Evolutionary conservation across 2,113 vertebrate genomes (phyloP), one percentile per base, ranked within the genome.

Genomic region (human): DNA sequence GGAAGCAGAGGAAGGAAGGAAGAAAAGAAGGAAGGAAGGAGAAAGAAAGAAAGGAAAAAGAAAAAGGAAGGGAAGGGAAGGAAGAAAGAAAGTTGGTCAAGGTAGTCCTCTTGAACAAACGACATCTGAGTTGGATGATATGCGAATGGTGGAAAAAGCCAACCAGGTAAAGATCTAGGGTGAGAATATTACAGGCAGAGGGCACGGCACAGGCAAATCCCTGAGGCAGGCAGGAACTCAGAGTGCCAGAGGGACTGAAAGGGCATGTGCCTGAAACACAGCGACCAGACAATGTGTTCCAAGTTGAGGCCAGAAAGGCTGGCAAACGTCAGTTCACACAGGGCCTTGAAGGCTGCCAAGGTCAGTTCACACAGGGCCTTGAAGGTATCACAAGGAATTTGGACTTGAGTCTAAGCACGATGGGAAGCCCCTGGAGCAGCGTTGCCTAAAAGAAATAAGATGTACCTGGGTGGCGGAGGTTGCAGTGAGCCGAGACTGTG

Each of bases 41-140:
- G 11, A 11, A 2, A 48, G 11, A 8, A 11, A 16, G 5, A 17
- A 52, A 1, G 17, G 5, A 16, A 14, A 5, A 52, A 50, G 5
- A 16, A 14, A 5, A 52, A 50, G 50, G 16, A 52, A 52, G 17
- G 38, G 38, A 38, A 38, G 2, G 17, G 16, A 52, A 52, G 17
- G 6, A 17, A 25, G 59, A 3, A 59, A 59, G 57, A 25, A 59
- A 59, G 25, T 30, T 12, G 3, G 48, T 48, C 48, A 38, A 75
- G 57, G 22, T 13, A 55, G n/a, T 52, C 14, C n/a, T 90, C 68
- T 43, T 14, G 14, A 93, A 45, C 89, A 86, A 38, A 55, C 11
- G 55, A 38, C 0, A 0, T 18, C 68, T 30, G 11, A 20, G 0
- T 20, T 45, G 12, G 55, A 22, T 40, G 35, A 48, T 9, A 1